These are phyloP conservation scores for Cephus pulcher DNA, from an alignment of 2,888 invertebrate genomes.

Conservation along the genomic window DNA sequence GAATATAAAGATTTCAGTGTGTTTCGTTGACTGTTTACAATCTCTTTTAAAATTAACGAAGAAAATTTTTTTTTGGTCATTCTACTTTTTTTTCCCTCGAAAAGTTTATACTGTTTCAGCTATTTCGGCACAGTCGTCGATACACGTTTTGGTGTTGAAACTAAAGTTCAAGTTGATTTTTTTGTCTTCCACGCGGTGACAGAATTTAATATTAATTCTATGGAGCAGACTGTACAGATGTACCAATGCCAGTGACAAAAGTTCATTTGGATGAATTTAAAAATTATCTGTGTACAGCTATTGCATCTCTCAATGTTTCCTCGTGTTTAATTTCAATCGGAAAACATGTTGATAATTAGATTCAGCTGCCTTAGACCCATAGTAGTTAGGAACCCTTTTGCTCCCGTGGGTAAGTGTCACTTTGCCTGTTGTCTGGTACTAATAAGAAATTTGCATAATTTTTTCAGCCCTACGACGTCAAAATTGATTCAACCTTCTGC, in stretches of 20 bases:
- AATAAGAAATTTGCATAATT: conserved; percentile 59
- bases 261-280: background rate
- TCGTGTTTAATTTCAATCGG: background rate
- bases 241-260: background rate
- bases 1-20: background rate
- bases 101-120: too few species aligned
- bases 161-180: background rate
- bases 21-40: background rate
- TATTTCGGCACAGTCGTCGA: too few species aligned
- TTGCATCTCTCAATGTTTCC: background rate
- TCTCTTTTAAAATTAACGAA: background rate
- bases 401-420: background rate
- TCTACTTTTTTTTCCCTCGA: too few species aligned
- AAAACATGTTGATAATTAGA: background rate
- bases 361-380: background rate
- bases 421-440: conserved; percentile 24
- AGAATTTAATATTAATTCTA: background rate
- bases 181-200: background rate
- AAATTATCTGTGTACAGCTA: background rate
- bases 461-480: conserved; percentile 34
- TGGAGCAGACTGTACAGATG: background rate
- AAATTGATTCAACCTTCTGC: conserved; percentile 39
- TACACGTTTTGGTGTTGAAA: background rate
- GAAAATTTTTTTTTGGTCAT: too few species aligned
- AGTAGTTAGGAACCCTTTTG: background rate